Evolutionary conservation across 2,113 vertebrate species (phyloP).

Genomic region (Centropus bengalensis): DNA sequence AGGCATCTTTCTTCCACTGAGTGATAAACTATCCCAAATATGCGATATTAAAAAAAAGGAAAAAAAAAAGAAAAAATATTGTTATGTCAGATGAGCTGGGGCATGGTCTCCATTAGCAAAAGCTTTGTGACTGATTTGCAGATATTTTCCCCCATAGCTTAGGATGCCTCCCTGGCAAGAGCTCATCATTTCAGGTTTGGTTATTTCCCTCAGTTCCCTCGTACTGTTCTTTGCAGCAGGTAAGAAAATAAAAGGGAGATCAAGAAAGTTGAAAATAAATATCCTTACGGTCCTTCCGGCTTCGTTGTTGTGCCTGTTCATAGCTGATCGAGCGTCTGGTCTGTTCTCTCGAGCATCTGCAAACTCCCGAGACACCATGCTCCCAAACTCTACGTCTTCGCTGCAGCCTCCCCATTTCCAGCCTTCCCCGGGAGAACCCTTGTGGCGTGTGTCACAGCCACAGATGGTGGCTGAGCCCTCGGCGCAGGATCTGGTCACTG

Average conservation of each 20-base stretch:
- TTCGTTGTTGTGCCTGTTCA: constrained; percentile 99
- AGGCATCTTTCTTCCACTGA: background rate
- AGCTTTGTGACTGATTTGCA: background rate
- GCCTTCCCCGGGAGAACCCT: constrained; percentile 90
- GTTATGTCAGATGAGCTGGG: background rate
- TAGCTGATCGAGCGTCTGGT: constrained; percentile 93
- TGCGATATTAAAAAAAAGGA: too few relatives aligned
- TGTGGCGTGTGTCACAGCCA: constrained; percentile 91
- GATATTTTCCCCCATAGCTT: background rate
- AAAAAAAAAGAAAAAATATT: background rate
- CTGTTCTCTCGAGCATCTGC: constrained; percentile 95
- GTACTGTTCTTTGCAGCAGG: accelerated
- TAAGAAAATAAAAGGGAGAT: background rate
- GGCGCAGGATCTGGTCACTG: constrained; percentile 91
- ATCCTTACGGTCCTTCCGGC: constrained; percentile 89
- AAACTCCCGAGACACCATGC: constrained; percentile 96
- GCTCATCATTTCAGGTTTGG: background rate
- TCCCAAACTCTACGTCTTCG: constrained; percentile 94
- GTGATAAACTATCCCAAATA: background rate
- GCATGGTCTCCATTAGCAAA: background rate
- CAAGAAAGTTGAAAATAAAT: background rate
- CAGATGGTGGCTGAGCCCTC: constrained; percentile 93
- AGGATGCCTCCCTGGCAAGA: background rate
- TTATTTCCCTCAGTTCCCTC: background rate
- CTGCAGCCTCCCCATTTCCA: constrained; percentile 99